Evolutionary conservation across 2,113 vertebrate genomes (phyloP).

Genomic region (Oryzias curvinotus): DNA sequence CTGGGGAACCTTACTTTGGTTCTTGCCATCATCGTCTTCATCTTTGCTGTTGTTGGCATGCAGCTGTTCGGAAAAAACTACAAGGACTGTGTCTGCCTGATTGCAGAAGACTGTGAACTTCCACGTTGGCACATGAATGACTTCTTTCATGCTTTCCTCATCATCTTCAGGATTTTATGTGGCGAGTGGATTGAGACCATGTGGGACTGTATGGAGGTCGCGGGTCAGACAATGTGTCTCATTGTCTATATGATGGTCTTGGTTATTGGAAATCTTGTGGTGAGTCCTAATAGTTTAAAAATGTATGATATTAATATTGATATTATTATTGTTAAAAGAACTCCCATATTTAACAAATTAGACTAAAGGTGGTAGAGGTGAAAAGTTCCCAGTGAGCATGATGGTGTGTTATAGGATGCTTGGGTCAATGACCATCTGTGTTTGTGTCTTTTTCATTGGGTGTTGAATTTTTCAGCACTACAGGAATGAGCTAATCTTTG

Average conservation of each 20-base stretch:
- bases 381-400: too few relatives aligned
- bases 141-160: conserved; percentile 97
- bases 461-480: too few relatives aligned
- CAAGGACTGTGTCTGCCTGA: conserved; percentile 91
- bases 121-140: conserved; percentile 97
- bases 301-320: not conserved
- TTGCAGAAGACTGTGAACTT: conserved; percentile 81
- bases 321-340: not conserved
- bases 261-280: conserved; percentile 94
- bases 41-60: conserved; percentile 96
- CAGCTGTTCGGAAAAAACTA: conserved; percentile 95
- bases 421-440: too few relatives aligned
- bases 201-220: conserved; percentile 99
- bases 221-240: conserved; percentile 89
- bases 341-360: too few relatives aligned
- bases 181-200: conserved; percentile 99
- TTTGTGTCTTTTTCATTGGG: too few relatives aligned
- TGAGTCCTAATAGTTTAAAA: conserved; percentile 68
- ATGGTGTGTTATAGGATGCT: too few relatives aligned
- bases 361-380: too few relatives aligned
- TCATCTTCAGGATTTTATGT: conserved; percentile 92
- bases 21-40: conserved; percentile 95
- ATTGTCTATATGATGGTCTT: conserved; percentile 95
- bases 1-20: conserved; percentile 93
- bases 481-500: too few relatives aligned